Base-by-base conservation (phyloP, 2,797 vertebrate genomes). In the Percopsis omiscomaycus region DNA sequence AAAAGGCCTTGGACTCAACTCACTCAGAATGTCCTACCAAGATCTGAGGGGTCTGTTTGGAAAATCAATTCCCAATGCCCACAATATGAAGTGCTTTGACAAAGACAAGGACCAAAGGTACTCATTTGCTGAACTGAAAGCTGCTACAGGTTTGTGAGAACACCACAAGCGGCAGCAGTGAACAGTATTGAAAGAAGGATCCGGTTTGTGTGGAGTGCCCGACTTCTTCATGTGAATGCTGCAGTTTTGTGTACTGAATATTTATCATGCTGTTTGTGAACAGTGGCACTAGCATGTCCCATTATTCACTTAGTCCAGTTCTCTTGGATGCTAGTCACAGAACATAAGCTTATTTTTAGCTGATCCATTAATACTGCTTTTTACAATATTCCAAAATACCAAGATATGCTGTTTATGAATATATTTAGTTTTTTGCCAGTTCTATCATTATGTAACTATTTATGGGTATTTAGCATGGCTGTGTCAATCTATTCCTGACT, bases 191-290 rank as follows among this genome's bases (percentile, higher is more conserved):
- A 75, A 77, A 69, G 68, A 63, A 71, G 74, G 32, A 3, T 62
- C 77, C 68, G 69, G 68, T 71, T 71, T 32, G 37, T 29, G 66
- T 6, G 37, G 66, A 63, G 56, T 64, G 68, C 59, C 54, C 2
- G 0, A 22, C 67, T 69, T 66, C 70, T 71, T 72, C 78, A 68
- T 70, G 73, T 72, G 75, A 82, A 77, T 84, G 79, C 87, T 89
- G 89, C 90, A 89, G 86, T 88, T 90, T 86, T 72, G 70, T 77
- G 82, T 85, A 87, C 77, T 78, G 67, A 83, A 69, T 86, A 85
- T 88, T 85, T 85, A 83, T 86, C 79, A 65, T 77, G 66, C 66
- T 59, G 79, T 82, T 74, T 79, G 75, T 79, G 75, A 77, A 79
- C 73, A 59, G 73, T 75, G 81, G 80, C 66, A 61, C 78, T 84